Conservation (phyloP, 2,888 invertebrate genomes). For the Gymnoscelis rufifasciata region DNA sequence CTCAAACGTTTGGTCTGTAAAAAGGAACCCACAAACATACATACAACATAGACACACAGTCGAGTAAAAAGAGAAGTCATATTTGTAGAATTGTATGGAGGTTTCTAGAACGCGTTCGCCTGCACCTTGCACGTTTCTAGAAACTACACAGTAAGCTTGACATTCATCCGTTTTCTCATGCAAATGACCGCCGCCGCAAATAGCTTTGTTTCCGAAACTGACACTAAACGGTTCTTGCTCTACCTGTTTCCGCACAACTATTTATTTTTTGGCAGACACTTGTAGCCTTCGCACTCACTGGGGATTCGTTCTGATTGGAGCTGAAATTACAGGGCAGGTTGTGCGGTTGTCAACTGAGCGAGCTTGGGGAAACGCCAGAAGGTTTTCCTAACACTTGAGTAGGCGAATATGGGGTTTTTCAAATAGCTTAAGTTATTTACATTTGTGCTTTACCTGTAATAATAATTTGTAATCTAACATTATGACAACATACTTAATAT, state of each 20-base stretch:
- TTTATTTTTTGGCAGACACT: slow-evolving; percentile 2
- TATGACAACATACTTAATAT: no score
- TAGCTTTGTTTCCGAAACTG: slow-evolving; percentile 34
- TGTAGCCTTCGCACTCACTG: neutral
- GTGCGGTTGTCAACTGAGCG: neutral
- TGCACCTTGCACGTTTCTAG: slow-evolving; percentile 2
- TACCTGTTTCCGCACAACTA: slow-evolving; percentile 8
- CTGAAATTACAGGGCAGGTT: neutral
- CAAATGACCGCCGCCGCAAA: slow-evolving; percentile 45
- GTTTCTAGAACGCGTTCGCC: slow-evolving; percentile 5
- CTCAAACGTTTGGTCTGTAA: no score
- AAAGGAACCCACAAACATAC: no score
- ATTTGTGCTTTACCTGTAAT: no score
- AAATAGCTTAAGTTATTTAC: no score
- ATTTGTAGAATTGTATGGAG: neutral
- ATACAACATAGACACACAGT: no score
- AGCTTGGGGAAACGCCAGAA: no score
- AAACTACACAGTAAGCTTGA: slow-evolving; percentile 16
- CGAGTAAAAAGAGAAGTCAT: no score
- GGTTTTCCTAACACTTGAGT: no score
- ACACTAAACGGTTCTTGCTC: slow-evolving; percentile 17
- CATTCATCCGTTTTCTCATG: slow-evolving; percentile 37
- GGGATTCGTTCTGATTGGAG: neutral
- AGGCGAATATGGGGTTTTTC: no score
- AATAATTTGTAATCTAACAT: no score